Evolutionary conservation across 2,888 invertebrate species (phyloP).

Genomic region (Eupithecia abbreviata): DNA sequence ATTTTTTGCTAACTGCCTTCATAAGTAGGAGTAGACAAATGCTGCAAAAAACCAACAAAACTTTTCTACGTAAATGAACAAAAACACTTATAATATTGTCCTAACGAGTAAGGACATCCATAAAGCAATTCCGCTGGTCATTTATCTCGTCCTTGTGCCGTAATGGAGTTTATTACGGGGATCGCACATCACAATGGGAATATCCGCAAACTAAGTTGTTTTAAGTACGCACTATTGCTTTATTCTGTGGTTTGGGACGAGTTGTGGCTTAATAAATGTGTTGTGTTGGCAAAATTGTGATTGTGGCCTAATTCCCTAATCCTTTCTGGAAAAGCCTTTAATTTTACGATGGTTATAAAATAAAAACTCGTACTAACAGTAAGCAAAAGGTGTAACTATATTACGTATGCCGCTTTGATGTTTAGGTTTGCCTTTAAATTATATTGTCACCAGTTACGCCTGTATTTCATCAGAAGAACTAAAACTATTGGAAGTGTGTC

Average conservation of each 20-base stretch:
- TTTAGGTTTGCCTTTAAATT: not conserved
- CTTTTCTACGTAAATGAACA: constrained; percentile 15
- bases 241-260: constrained; percentile 15
- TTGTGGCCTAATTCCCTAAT: constrained; percentile 7
- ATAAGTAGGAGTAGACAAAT: not conserved
- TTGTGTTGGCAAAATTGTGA: not conserved
- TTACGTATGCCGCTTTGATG: not conserved
- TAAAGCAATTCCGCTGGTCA: constrained; percentile 37
- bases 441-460: not conserved
- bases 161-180: constrained; percentile 43
- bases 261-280: constrained; percentile 11
- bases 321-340: not conserved
- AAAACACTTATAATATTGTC: constrained; percentile 25
- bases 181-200: constrained; percentile 37
- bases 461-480: constrained; percentile 3
- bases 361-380: not conserved
- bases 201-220: constrained; percentile 37
- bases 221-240: constrained; percentile 12
- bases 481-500: not conserved
- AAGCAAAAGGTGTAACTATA: not conserved
- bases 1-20: constrained; percentile 9
- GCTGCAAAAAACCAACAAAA: constrained; percentile 6
- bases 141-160: constrained; percentile 42
- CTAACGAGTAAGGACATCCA: constrained; percentile 22
- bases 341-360: not conserved